Percentiles rank a stretch among this genome's conserved stretches.
phyloP scores from a whole-genome alignment of 2,113 vertebrate genomes.

The Sturnira hondurensis region DNA sequence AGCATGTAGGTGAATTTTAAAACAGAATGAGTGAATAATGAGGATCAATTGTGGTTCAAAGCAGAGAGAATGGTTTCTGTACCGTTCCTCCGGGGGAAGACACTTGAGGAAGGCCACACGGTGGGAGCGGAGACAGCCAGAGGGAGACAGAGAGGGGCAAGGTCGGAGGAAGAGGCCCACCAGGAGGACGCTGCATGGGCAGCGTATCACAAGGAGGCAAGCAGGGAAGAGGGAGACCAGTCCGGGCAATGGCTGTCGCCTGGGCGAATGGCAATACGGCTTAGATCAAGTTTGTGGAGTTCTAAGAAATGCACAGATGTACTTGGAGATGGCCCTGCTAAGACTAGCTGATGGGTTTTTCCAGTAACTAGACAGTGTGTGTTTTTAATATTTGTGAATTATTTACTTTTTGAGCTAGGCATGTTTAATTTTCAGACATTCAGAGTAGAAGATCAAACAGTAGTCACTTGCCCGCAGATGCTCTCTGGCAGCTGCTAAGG shows the following conservation, averaged over 20 bases:
- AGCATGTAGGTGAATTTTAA: background rate
- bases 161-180: accelerated
- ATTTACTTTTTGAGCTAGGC: background rate
- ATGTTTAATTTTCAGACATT: background rate
- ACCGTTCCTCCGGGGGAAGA: background rate
- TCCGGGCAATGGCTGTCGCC: too few species aligned
- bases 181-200: background rate
- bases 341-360: background rate
- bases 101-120: background rate
- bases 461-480: background rate
- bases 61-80: background rate
- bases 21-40: background rate
- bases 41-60: background rate
- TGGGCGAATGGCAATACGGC: accelerated
- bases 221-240: background rate
- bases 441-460: background rate
- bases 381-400: background rate
- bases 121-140: background rate
- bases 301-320: background rate
- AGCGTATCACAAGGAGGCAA: background rate
- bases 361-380: background rate
- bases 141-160: background rate
- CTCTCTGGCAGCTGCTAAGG: background rate
- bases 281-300: background rate
- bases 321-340: background rate